Conservation (phyloP, 2,888 invertebrate genomes). For the Chrysomela aeneicollis region DNA sequence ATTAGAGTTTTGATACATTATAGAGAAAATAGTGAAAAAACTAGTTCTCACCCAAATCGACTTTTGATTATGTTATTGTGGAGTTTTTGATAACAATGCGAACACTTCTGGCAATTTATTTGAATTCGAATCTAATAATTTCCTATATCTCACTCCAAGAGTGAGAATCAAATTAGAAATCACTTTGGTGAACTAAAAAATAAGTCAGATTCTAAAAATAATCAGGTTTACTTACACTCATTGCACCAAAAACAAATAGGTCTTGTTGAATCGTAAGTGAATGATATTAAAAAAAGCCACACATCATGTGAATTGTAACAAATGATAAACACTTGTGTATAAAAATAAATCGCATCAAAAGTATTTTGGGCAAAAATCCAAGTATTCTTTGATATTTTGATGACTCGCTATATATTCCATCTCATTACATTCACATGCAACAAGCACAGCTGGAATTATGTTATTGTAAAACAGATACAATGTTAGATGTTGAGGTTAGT, state of each 20-base stretch:
- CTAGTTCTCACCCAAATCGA: too few relatives aligned
- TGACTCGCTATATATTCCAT: constrained; percentile 17
- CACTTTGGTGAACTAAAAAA: too few relatives aligned
- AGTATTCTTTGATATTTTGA: constrained; percentile 23
- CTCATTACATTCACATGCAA: constrained; percentile 33
- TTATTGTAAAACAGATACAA: constrained; percentile 18
- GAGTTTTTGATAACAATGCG: too few relatives aligned
- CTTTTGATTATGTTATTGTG: too few relatives aligned
- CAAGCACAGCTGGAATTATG: constrained; percentile 29
- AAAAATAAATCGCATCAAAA: constrained; percentile 27
- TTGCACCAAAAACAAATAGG: constrained; percentile 7
- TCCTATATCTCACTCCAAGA: too few relatives aligned
- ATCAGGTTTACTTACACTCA: constrained; percentile 34
- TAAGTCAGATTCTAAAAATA: too few relatives aligned
- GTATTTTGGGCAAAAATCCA: constrained; percentile 41
- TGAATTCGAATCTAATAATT: too few relatives aligned
- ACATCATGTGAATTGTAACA: constrained; percentile 15
- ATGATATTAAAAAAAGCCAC: neutral
- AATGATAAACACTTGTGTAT: constrained; percentile 25
- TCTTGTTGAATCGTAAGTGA: neutral
- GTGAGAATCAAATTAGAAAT: too few relatives aligned
- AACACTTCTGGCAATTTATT: too few relatives aligned
- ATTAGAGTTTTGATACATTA: too few relatives aligned
- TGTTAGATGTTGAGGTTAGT: constrained; percentile 30
- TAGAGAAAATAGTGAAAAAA: too few relatives aligned